These are phyloP conservation scores for Arge pagana DNA, from an alignment of 2,888 invertebrate genomes.

Conservation along the genomic window DNA sequence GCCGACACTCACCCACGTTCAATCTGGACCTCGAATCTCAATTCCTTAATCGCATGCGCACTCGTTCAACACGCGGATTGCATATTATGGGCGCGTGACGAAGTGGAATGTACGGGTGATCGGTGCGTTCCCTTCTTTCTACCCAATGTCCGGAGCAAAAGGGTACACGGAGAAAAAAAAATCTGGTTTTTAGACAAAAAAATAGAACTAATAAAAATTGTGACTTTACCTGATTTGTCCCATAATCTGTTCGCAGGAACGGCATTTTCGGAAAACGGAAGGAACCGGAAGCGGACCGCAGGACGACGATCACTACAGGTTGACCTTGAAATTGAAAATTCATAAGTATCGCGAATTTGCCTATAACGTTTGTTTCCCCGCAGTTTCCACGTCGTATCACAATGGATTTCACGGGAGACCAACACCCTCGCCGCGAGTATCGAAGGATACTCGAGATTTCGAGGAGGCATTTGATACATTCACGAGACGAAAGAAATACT, in stretches of 20 bases:
- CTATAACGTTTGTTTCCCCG: background rate
- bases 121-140: background rate
- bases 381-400: constrained; percentile 48
- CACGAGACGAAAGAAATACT: constrained; percentile 49
- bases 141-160: background rate
- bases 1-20: constrained; percentile 14
- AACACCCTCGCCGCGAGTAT: constrained; percentile 31
- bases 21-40: constrained; percentile 16
- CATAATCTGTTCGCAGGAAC: constrained; percentile 44
- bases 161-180: background rate
- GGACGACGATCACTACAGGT: constrained; percentile 48
- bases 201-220: too few relatives aligned
- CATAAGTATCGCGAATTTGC: constrained; percentile 1
- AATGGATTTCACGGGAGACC: constrained; percentile 40
- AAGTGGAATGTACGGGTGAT: background rate
- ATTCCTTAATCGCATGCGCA: constrained; percentile 16
- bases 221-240: too few relatives aligned
- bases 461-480: constrained; percentile 51
- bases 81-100: too few relatives aligned
- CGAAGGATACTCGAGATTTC: constrained; percentile 49
- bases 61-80: constrained; percentile 12
- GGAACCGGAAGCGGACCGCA: constrained; percentile 37
- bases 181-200: too few relatives aligned
- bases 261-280: constrained; percentile 51
- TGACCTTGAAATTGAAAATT: background rate